These are phyloP conservation scores for Cirrhinus molitorella DNA, from an alignment of 2,797 vertebrate species.

Conservation along the genomic window DNA sequence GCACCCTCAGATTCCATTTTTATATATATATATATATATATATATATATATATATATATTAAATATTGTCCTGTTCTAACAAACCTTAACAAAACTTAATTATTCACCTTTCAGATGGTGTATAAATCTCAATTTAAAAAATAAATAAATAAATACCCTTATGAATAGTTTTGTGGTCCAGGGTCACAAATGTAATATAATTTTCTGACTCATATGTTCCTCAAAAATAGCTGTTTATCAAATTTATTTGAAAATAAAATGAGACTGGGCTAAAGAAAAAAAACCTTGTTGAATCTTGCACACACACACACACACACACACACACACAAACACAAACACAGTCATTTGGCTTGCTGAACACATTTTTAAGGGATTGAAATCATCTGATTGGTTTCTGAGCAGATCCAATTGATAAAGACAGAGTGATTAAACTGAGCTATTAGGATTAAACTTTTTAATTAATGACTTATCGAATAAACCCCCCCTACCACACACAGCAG, in stretches of 20 bases:
- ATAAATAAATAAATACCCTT: too few relatives aligned
- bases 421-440: slow-evolving; percentile 71
- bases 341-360: slow-evolving; percentile 27
- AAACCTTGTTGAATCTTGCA: neutral
- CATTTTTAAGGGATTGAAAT: slow-evolving; percentile 36
- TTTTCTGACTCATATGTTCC: neutral
- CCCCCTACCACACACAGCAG: slow-evolving; percentile 58
- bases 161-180: too few relatives aligned
- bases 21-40: too few relatives aligned
- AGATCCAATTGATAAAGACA: slow-evolving; percentile 72
- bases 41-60: too few relatives aligned
- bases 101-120: too few relatives aligned
- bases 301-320: slow-evolving; percentile 22
- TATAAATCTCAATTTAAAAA: too few relatives aligned
- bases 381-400: slow-evolving; percentile 69
- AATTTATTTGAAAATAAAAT: neutral
- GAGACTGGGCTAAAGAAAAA: neutral
- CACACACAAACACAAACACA: slow-evolving; percentile 20
- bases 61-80: too few relatives aligned
- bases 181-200: neutral
- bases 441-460: slow-evolving; percentile 77
- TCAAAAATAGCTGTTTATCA: neutral
- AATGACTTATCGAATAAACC: slow-evolving; percentile 75
- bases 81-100: too few relatives aligned
- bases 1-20: too few relatives aligned